Conservation (phyloP, 2,888 invertebrate species). For the Mongoloraphidia duomilia region DNA sequence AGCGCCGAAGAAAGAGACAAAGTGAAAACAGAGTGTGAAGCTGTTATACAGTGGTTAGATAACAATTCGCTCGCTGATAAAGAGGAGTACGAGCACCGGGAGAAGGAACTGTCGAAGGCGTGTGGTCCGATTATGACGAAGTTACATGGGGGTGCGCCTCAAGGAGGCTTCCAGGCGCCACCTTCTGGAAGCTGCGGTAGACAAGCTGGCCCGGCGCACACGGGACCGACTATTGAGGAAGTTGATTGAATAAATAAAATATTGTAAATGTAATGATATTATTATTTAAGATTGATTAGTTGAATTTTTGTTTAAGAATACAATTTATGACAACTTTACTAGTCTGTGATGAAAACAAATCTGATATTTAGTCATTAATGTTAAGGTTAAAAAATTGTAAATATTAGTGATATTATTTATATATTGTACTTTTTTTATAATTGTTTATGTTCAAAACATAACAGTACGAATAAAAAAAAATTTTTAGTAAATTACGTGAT, state of each 20-base stretch:
- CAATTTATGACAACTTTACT: too few relatives aligned
- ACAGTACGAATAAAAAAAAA: neutral
- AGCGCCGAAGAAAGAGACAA: slow-evolving; percentile 46
- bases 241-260: slow-evolving; percentile 35
- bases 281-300: too few relatives aligned
- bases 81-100: slow-evolving; percentile 49
- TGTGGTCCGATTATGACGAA: slow-evolving; percentile 47
- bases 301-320: too few relatives aligned
- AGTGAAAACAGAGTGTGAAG: slow-evolving; percentile 37
- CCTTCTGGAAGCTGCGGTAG: slow-evolving; percentile 15
- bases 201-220: slow-evolving; percentile 16
- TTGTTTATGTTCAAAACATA: neutral
- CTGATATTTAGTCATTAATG: slow-evolving; percentile 1
- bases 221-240: slow-evolving; percentile 42
- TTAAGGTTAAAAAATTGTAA: neutral
- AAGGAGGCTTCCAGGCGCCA: slow-evolving; percentile 15
- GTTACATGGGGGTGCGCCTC: slow-evolving; percentile 27
- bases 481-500: neutral
- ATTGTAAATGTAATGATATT: too few relatives aligned
- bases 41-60: slow-evolving; percentile 51
- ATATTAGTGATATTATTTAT: neutral
- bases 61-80: slow-evolving; percentile 48
- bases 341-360: too few relatives aligned
- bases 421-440: neutral
- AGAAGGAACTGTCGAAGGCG: slow-evolving; percentile 32